A percentile compares a stretch with the other conserved stretches of the same genome.
phyloP scores from a whole-genome alignment of 2,888 invertebrate species.

The Chaitophorus viminalis region DNA sequence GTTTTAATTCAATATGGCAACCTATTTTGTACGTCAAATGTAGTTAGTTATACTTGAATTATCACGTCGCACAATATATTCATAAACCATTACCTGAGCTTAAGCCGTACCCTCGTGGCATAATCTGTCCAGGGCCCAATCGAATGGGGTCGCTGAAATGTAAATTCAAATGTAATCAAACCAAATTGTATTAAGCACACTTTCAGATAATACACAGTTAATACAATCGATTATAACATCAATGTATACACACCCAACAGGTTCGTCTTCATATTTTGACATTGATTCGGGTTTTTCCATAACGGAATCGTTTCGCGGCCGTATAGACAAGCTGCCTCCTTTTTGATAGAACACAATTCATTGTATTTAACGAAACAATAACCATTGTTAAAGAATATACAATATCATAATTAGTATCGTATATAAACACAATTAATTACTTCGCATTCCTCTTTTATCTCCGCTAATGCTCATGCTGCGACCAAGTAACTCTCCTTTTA shows the following conservation, averaged over 20 bases:
- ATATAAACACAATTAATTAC: conserved; percentile 27
- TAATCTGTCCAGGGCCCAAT: conserved; percentile 84
- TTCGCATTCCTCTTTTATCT: conserved; percentile 66
- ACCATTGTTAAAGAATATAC: not conserved
- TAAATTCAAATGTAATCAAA: not conserved
- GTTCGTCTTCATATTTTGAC: conserved; percentile 59
- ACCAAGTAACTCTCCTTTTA: conserved; percentile 80
- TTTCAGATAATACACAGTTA: not conserved
- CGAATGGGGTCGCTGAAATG: conserved; percentile 64
- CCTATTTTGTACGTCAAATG: conserved; percentile 67
- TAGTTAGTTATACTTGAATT: not conserved
- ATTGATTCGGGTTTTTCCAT: conserved; percentile 58
- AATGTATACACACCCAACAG: conserved; percentile 19
- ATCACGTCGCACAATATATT: not conserved
- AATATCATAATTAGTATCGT: not conserved
- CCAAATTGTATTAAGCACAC: not conserved
- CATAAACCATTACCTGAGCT: conserved; percentile 66
- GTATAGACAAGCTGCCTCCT: conserved; percentile 36
- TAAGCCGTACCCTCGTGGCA: conserved; percentile 79
- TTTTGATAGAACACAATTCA: not conserved
- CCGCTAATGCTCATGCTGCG: conserved; percentile 84
- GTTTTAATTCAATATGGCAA: conserved; percentile 83
- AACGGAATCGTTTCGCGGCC: conserved; percentile 59
- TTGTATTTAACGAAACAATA: too few species aligned
- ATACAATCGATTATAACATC: not conserved